Evolutionary conservation across 2,113 vertebrate genomes (phyloP).

Genomic region (Sphaerodactylus townsendi): DNA sequence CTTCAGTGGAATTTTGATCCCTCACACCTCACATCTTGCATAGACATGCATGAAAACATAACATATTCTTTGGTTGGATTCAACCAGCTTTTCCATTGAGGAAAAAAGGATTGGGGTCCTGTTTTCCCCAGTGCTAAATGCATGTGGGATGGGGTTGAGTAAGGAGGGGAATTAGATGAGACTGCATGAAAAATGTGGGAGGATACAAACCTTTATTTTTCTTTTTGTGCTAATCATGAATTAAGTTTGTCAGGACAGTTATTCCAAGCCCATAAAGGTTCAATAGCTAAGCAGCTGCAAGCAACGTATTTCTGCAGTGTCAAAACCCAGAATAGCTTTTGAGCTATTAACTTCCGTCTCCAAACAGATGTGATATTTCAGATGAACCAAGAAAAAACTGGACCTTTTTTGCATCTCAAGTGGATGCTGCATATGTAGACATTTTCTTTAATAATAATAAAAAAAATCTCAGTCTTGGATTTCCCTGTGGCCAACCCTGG

Average conservation of each 20-base stretch:
- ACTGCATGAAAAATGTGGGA: no score
- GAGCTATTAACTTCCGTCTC: slow-evolving; percentile 2
- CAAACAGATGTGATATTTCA: neutral
- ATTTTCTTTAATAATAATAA: slow-evolving; percentile 52
- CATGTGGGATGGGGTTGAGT: no score
- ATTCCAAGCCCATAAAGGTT: neutral
- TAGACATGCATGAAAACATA: neutral
- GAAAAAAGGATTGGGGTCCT: neutral
- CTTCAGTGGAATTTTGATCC: neutral
- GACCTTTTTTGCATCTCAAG: slow-evolving; percentile 17
- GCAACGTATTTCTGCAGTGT: neutral
- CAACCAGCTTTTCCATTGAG: no score
- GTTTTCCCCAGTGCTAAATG: no score
- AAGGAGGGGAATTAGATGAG: no score
- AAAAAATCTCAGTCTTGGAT: slow-evolving; percentile 47
- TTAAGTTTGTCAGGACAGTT: neutral
- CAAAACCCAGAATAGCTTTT: neutral
- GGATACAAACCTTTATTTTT: no score
- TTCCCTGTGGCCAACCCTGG: slow-evolving; percentile 43
- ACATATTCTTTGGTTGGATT: no score
- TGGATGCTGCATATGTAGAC: slow-evolving; percentile 21
- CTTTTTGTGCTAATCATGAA: slow-evolving; percentile 6
- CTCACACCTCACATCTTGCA: neutral
- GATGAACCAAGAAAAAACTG: slow-evolving; percentile 22
- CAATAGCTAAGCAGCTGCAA: slow-evolving; percentile 13